A percentile compares a stretch with the other conserved stretches of the same genome.
Conservation (phyloP, 1,140 invertebrate genomes). For the Calliopsis andreniformis region DNA sequence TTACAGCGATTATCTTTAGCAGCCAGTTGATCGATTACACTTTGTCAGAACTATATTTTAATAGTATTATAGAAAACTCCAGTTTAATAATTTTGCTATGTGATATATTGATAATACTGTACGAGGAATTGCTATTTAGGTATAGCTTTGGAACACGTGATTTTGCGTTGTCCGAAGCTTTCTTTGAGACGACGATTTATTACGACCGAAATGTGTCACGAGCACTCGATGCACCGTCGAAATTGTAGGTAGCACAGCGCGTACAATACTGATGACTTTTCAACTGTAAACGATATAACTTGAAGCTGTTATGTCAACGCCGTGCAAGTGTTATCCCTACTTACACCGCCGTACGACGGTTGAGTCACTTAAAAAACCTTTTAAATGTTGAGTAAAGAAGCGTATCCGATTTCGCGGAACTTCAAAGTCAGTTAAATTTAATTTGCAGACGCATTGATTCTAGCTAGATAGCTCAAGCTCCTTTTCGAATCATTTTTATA, state of each 20-base stretch:
- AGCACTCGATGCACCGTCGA: constrained; percentile 8
- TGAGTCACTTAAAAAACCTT: background rate
- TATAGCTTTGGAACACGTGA: background rate
- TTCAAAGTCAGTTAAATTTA: too few relatives aligned
- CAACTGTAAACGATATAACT: constrained; percentile 15
- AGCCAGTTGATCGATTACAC: background rate
- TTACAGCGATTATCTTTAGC: constrained; percentile 13
- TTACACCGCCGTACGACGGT: constrained; percentile 13
- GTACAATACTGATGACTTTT: constrained; percentile 33
- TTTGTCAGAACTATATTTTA: background rate
- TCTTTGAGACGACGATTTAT: background rate
- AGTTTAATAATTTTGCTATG: background rate
- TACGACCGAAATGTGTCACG: background rate
- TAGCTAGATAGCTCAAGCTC: too few relatives aligned
- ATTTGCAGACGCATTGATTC: too few relatives aligned
- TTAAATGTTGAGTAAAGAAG: background rate
- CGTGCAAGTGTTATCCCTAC: constrained; percentile 13
- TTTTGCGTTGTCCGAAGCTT: background rate
- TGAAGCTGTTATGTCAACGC: constrained; percentile 18
- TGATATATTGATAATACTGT: background rate
- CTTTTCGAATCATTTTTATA: too few relatives aligned
- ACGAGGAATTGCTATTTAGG: background rate
- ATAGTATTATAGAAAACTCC: background rate
- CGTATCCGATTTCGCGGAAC: too few relatives aligned
- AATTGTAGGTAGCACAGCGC: constrained; percentile 26